Evolutionary conservation across 2,888 invertebrate genomes (phyloP).

Genomic region (Dasypogon diadema): DNA sequence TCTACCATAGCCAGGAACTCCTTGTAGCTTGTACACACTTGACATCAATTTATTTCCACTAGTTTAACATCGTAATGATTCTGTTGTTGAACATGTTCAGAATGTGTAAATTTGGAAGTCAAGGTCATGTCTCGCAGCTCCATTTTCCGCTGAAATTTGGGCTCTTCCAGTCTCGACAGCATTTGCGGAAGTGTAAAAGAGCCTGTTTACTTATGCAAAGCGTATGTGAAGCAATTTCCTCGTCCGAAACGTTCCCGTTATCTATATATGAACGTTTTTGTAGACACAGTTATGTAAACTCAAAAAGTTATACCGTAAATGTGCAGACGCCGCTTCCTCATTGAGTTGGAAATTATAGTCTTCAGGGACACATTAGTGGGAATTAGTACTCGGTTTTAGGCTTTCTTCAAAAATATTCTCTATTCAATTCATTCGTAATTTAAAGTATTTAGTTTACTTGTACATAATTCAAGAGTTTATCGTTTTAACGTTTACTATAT

Average conservation of each 20-base stretch:
- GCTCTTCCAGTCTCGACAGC: background rate
- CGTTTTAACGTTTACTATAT: too few species aligned
- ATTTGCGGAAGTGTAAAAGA: background rate
- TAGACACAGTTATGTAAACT: background rate
- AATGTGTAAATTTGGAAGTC: constrained; percentile 28
- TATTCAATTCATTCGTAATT: too few species aligned
- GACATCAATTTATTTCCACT: constrained; percentile 25
- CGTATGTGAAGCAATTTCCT: background rate
- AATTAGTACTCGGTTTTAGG: too few species aligned
- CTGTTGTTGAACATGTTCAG: constrained; percentile 12
- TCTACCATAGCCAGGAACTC: background rate
- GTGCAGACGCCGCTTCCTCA: background rate
- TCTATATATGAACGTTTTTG: too few species aligned
- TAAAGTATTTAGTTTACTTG: too few species aligned
- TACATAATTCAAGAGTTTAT: too few species aligned
- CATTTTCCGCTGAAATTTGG: background rate
- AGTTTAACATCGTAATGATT: background rate
- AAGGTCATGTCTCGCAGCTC: constrained; percentile 10
- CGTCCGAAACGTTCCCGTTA: background rate
- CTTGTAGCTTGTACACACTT: background rate
- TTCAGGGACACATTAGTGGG: too few species aligned
- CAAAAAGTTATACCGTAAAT: constrained; percentile 20
- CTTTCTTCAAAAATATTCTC: too few species aligned
- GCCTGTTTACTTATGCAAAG: too few species aligned
- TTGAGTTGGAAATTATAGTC: background rate